Conservation (phyloP, 2,797 vertebrate species). For the Myotis findleyi region DNA sequence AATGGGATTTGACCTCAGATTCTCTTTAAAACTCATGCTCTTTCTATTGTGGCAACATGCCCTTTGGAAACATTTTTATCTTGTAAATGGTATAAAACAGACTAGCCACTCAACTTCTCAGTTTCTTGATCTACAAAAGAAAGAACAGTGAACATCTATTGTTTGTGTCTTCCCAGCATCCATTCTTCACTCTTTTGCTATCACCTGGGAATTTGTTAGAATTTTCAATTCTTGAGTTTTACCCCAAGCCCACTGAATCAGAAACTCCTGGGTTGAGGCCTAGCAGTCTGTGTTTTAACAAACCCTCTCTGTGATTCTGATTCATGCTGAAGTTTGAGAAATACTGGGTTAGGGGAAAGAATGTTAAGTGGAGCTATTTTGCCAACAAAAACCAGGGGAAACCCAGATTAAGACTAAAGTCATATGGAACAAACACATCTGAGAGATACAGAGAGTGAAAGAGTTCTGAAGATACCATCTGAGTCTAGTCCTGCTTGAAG, state of each 20-base stretch:
- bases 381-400: neutral
- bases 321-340: slow-evolving; percentile 47
- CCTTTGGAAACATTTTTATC: slow-evolving; percentile 19
- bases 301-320: slow-evolving; percentile 52
- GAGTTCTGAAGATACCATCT: neutral
- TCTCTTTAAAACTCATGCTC: neutral
- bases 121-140: neutral
- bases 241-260: slow-evolving; percentile 27
- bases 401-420: neutral
- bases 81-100: neutral
- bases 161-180: neutral
- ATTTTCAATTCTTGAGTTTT: slow-evolving; percentile 19
- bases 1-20: neutral
- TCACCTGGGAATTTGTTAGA: slow-evolving; percentile 51
- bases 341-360: neutral
- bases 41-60: neutral
- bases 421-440: neutral
- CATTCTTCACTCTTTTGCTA: neutral
- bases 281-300: slow-evolving; percentile 1
- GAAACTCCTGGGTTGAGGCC: slow-evolving; percentile 8
- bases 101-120: neutral
- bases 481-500: neutral
- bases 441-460: neutral
- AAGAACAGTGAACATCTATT: neutral
- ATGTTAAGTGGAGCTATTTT: neutral